These are phyloP conservation scores for Penelope pileata DNA, from an alignment of 2,113 vertebrate species.

Conservation along the genomic window DNA sequence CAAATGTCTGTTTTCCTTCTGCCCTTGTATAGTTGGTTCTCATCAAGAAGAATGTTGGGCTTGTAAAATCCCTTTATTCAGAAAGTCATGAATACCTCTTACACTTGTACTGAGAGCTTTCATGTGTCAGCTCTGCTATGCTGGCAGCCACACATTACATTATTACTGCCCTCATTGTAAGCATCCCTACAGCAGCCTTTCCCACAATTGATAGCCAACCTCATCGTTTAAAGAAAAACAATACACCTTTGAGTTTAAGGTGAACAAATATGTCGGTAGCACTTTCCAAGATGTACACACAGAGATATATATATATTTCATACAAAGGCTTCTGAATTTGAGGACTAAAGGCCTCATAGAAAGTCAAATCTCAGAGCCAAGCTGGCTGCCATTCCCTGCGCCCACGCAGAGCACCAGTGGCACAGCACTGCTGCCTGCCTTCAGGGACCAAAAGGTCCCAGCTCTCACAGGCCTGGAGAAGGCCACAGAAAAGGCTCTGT, in stretches of 20 bases:
- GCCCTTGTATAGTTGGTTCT: neutral
- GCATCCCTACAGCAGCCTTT: neutral
- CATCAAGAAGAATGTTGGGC: neutral
- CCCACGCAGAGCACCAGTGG: neutral
- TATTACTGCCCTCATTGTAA: neutral
- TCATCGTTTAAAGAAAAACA: neutral
- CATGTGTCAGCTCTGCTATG: neutral
- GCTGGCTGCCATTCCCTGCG: neutral
- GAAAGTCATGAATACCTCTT: neutral
- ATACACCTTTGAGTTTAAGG: neutral
- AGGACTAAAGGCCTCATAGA: neutral
- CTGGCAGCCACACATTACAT: neutral
- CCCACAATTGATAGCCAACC: neutral
- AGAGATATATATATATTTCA: neutral
- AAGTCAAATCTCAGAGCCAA: neutral
- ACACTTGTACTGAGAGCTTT: neutral
- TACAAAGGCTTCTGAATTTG: neutral
- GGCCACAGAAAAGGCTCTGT: neutral
- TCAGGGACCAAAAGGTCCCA: neutral
- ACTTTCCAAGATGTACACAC: neutral
- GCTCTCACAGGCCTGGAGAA: neutral
- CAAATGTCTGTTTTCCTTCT: neutral
- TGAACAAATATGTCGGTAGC: neutral
- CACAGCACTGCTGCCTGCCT: neutral
- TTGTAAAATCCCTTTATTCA: neutral